These are phyloP conservation scores for Ageneiosus marmoratus DNA, from an alignment of 2,113 vertebrate species.

Conservation along the genomic window DNA sequence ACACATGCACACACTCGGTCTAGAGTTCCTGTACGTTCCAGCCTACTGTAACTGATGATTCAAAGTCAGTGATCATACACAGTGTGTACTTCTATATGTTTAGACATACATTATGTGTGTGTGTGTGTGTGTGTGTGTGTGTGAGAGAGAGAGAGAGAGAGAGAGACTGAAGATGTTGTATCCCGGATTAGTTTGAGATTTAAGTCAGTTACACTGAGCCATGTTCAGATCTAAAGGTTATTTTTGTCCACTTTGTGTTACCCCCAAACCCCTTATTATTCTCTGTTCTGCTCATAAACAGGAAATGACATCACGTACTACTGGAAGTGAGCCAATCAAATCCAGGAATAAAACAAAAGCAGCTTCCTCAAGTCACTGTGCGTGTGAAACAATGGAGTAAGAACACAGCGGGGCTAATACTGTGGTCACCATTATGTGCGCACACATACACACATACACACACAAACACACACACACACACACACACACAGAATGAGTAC, in stretches of 20 bases:
- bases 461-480: neutral
- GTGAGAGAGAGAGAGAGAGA: neutral
- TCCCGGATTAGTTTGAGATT: neutral
- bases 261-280: neutral
- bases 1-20: neutral
- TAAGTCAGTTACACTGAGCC: neutral
- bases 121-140: neutral
- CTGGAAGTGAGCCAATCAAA: constrained; percentile 1
- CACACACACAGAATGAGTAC: neutral
- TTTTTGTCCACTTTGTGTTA: neutral
- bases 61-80: neutral
- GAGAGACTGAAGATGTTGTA: neutral
- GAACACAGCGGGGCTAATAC: neutral
- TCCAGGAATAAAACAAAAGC: constrained; percentile 32
- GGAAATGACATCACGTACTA: constrained; percentile 47
- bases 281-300: constrained; percentile 33
- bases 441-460: neutral
- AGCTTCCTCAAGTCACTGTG: neutral
- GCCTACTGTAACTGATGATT: neutral
- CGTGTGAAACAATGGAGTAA: constrained; percentile 26
- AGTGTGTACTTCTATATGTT: neutral
- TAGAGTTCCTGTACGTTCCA: neutral
- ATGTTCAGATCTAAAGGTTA: neutral
- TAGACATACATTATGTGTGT: neutral
- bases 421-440: neutral